A percentile compares a stretch with the other conserved stretches of the same genome.
Conservation (phyloP, 2,888 invertebrate species). For the Mimachlamys varia region DNA sequence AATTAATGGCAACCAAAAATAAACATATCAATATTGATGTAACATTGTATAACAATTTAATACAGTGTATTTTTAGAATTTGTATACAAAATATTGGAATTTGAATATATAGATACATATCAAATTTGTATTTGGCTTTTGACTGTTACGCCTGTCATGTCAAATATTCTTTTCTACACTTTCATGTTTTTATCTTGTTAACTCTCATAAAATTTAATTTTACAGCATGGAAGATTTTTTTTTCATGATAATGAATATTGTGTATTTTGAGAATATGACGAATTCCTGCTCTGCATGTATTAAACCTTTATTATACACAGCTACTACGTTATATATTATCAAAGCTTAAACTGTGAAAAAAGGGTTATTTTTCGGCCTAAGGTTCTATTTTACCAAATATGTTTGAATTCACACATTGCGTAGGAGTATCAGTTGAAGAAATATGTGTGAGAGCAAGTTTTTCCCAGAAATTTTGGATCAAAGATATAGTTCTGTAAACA, state of each 20-base stretch:
- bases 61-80: background rate
- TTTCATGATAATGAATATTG: background rate
- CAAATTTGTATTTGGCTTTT: background rate
- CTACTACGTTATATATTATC: too few species aligned
- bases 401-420: background rate
- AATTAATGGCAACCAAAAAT: background rate
- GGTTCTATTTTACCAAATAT: background rate
- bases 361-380: background rate
- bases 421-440: background rate
- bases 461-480: background rate
- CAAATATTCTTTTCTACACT: background rate
- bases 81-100: background rate
- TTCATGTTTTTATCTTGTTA: background rate
- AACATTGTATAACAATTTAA: background rate
- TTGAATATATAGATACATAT: background rate
- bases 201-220: background rate
- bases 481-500: background rate
- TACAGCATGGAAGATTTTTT: background rate
- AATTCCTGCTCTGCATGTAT: too few species aligned
- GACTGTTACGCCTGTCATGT: background rate
- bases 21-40: slow-evolving; percentile 4
- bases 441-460: background rate
- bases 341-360: too few species aligned
- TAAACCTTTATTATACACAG: too few species aligned
- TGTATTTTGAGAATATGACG: background rate